These are phyloP conservation scores for Hydrocynus forskahlii DNA, from an alignment of 2,797 vertebrate genomes.

Conservation along the genomic window DNA sequence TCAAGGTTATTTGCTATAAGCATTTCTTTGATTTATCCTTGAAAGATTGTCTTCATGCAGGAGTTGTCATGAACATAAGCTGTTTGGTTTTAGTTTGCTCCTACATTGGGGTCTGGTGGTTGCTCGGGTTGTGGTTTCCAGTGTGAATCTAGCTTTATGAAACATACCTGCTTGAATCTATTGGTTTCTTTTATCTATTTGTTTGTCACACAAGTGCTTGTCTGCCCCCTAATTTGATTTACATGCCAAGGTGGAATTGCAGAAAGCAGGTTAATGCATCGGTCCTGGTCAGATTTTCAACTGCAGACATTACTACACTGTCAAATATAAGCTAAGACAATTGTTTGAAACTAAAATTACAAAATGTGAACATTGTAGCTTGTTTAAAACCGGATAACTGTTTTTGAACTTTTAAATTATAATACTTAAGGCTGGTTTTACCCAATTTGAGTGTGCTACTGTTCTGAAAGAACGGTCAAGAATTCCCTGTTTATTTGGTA, in stretches of 20 bases:
- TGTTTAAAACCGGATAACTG: background rate
- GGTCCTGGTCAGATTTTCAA: background rate
- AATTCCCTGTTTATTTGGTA: conserved; percentile 5
- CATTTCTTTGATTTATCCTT: conserved; percentile 52
- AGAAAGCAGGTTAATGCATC: background rate
- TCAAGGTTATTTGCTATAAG: conserved; percentile 73
- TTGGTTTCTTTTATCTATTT: background rate
- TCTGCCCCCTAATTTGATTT: background rate
- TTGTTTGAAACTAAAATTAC: conserved; percentile 1
- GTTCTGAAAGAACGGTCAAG: background rate
- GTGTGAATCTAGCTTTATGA: conserved; percentile 57
- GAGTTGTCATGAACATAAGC: conserved; percentile 53
- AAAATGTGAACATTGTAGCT: conserved; percentile 5
- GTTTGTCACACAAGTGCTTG: background rate
- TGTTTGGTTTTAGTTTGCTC: conserved; percentile 45
- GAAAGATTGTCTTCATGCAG: conserved; percentile 24
- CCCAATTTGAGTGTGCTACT: conserved; percentile 6
- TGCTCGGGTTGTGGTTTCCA: conserved; percentile 70
- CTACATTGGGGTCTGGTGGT: conserved; percentile 50
- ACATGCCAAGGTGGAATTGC: background rate
- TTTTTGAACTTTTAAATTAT: background rate
- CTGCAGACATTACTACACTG: background rate
- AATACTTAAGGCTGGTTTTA: background rate
- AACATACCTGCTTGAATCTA: conserved; percentile 25
- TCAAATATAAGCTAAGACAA: conserved; percentile 7